phyloP scores from a whole-genome alignment of 64 coral and sea anemone genomes.

The Platygyra sinensis region DNA sequence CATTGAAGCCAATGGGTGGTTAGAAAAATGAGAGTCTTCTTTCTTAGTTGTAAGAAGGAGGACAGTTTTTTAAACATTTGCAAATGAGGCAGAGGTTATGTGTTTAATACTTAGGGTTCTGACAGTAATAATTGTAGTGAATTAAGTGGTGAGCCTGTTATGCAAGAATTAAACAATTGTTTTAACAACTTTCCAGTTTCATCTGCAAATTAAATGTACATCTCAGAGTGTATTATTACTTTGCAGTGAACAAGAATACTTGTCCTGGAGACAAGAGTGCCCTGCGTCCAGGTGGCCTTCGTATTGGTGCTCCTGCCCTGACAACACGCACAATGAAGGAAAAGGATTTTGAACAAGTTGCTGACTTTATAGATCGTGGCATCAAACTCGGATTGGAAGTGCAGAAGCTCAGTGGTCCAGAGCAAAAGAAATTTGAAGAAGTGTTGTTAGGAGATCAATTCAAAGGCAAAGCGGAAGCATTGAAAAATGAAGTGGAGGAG shows the following conservation, averaged over 20 bases:
- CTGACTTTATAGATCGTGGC: slow-evolving; percentile 82
- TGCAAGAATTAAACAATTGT: too few species aligned
- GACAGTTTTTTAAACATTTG: too few species aligned
- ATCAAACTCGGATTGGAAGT: slow-evolving; percentile 92
- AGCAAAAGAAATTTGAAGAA: slow-evolving; percentile 87
- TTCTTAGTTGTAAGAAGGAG: too few species aligned
- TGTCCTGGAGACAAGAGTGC: slow-evolving; percentile 99
- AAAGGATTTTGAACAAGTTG: slow-evolving; percentile 94
- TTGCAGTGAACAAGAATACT: slow-evolving; percentile 96
- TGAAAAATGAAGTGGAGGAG: slow-evolving; percentile 82
- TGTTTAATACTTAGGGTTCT: too few species aligned
- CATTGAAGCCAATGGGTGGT: too few species aligned
- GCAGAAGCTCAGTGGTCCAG: slow-evolving; percentile 75
- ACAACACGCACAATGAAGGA: slow-evolving; percentile 85
- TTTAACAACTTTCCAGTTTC: too few species aligned
- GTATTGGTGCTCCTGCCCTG: slow-evolving; percentile 89
- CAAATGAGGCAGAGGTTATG: too few species aligned
- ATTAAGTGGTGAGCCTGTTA: too few species aligned
- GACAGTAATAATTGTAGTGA: too few species aligned
- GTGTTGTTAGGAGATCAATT: slow-evolving; percentile 74
- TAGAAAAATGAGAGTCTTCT: too few species aligned
- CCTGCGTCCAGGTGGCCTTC: slow-evolving; percentile 86
- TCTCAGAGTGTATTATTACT: background rate
- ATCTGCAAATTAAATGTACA: too few species aligned
- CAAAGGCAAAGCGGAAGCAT: slow-evolving; percentile 50